These are phyloP conservation scores for Trypoxylus dichotomus DNA, from an alignment of 1,140 invertebrate genomes.

Conservation along the genomic window DNA sequence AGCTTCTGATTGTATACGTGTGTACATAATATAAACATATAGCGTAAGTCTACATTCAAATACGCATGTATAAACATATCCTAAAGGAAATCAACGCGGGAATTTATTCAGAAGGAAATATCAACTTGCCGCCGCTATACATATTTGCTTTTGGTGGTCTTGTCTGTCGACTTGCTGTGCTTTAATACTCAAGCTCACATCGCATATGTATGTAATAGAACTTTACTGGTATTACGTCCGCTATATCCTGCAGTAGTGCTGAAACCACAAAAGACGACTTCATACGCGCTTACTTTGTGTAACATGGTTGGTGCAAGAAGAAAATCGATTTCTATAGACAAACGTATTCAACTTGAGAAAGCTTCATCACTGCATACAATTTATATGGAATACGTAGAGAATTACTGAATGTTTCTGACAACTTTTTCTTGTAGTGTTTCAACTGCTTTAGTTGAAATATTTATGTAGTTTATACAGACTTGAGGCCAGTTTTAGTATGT, in stretches of 20 bases:
- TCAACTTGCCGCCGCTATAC: not conserved
- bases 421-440: too few relatives aligned
- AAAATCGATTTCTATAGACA: not conserved
- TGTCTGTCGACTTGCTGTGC: not conserved
- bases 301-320: not conserved
- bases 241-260: not conserved
- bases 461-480: too few relatives aligned
- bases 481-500: too few relatives aligned
- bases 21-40: not conserved
- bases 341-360: not conserved
- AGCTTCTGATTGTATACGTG: too few relatives aligned
- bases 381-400: not conserved
- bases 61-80: not conserved
- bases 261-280: conserved; percentile 5
- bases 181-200: not conserved
- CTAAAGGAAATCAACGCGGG: not conserved
- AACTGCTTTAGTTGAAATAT: too few relatives aligned
- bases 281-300: not conserved
- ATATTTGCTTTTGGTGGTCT: not conserved
- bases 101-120: not conserved
- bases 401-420: too few relatives aligned
- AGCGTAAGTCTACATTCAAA: not conserved
- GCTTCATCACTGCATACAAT: not conserved
- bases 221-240: not conserved
- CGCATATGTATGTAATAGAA: not conserved